A percentile compares a stretch with the other conserved stretches of the same genome.
phyloP scores from a whole-genome alignment of 1,140 invertebrate species.

The Sitobion miscanthi region DNA sequence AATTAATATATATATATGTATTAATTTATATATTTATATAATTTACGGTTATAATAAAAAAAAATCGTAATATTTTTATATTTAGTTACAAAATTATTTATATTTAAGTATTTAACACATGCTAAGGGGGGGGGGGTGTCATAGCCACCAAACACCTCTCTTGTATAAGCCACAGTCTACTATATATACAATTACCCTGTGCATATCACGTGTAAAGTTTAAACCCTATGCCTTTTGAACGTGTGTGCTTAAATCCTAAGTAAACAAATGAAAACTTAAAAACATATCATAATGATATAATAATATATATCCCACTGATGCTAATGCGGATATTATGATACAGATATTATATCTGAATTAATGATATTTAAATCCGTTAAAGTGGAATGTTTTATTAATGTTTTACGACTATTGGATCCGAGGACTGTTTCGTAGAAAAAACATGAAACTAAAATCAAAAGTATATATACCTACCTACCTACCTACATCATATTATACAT shows the following conservation, averaged over 20 bases:
- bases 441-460: neutral
- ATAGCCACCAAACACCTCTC: neutral
- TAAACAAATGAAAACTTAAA: slow-evolving; percentile 17
- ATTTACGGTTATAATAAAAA: no score
- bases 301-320: neutral
- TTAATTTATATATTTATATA: no score
- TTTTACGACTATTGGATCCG: neutral
- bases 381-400: neutral
- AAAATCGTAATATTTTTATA: neutral
- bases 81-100: neutral
- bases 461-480: no score
- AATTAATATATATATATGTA: no score
- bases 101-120: neutral
- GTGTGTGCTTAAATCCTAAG: neutral
- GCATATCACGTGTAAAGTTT: neutral
- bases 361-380: neutral
- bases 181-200: neutral
- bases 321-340: neutral
- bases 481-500: neutral
- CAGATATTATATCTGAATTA: neutral
- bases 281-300: neutral
- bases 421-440: neutral
- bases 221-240: neutral
- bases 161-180: neutral
- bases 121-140: neutral